Conservation (phyloP, 2,797 vertebrate species). For the Acanthiza pusilla region DNA sequence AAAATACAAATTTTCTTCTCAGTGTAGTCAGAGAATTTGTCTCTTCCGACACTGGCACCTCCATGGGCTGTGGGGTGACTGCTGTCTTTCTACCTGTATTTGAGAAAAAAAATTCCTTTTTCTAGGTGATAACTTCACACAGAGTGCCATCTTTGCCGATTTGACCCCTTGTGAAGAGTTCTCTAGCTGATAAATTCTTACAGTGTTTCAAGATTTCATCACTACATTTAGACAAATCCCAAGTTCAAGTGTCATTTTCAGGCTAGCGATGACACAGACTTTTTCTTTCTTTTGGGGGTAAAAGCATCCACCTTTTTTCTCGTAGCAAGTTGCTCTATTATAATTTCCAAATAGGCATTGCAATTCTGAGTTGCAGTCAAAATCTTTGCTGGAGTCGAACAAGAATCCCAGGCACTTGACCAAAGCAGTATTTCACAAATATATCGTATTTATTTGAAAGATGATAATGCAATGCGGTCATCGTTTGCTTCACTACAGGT, state of each 20-base stretch:
- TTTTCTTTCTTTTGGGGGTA: neutral
- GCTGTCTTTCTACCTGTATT: neutral
- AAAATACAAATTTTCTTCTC: neutral
- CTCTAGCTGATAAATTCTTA: neutral
- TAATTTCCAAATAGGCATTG: neutral
- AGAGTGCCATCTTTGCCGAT: neutral
- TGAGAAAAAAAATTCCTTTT: neutral
- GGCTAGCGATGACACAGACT: neutral
- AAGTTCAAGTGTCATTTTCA: neutral
- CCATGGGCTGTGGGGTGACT: neutral
- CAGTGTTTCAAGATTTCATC: neutral
- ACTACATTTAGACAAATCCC: neutral
- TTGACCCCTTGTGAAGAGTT: neutral
- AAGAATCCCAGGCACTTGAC: slow-evolving; percentile 44
- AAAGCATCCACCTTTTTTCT: neutral
- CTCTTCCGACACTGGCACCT: neutral
- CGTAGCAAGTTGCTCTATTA: neutral
- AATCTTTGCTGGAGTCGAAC: neutral
- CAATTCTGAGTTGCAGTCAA: neutral
- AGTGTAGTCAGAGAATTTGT: neutral
- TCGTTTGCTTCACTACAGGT: slow-evolving; percentile 55
- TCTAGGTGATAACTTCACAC: neutral
- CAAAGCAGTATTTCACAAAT: slow-evolving; percentile 51
- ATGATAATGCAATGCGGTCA: slow-evolving; percentile 57
- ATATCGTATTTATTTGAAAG: slow-evolving; percentile 58